phyloP scores from a whole-genome alignment of 2,797 vertebrate genomes.

The Neosilurus mollespiculum region DNA sequence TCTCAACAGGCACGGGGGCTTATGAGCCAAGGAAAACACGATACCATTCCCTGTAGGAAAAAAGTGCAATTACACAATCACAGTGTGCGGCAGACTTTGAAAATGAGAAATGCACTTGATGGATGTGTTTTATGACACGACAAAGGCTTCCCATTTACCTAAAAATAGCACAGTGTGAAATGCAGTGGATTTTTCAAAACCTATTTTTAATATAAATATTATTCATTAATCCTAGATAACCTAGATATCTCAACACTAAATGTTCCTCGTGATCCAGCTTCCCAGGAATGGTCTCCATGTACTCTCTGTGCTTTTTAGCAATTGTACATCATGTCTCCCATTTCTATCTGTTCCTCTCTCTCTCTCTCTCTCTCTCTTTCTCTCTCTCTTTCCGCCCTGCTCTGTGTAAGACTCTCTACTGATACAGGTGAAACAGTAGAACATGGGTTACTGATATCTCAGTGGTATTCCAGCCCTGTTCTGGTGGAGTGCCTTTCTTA shows the following conservation, averaged over 20 bases:
- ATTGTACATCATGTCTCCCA: neutral
- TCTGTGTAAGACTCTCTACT: slow-evolving; percentile 57
- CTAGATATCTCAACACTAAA: neutral
- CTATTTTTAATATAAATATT: slow-evolving; percentile 9
- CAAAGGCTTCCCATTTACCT: slow-evolving; percentile 19
- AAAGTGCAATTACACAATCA: slow-evolving; percentile 54
- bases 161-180: slow-evolving; percentile 28
- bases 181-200: neutral
- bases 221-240: slow-evolving; percentile 7
- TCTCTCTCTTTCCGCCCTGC: neutral
- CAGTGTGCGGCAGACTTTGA: slow-evolving; percentile 28
- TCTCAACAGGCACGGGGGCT: slow-evolving; percentile 51
- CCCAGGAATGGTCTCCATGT: neutral
- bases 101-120: slow-evolving; percentile 45
- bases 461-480: slow-evolving; percentile 74
- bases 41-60: slow-evolving; percentile 52
- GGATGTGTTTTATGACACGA: slow-evolving; percentile 17
- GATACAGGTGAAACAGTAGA: slow-evolving; percentile 80
- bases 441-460: slow-evolving; percentile 66
- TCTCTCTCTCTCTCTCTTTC: neutral
- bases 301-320: neutral
- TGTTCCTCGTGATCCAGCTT: neutral
- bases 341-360: neutral
- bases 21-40: slow-evolving; percentile 57
- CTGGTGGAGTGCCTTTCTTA: slow-evolving; percentile 54